phyloP scores from a whole-genome alignment of 2,888 invertebrate genomes.

The Xestobium rufovillosum region DNA sequence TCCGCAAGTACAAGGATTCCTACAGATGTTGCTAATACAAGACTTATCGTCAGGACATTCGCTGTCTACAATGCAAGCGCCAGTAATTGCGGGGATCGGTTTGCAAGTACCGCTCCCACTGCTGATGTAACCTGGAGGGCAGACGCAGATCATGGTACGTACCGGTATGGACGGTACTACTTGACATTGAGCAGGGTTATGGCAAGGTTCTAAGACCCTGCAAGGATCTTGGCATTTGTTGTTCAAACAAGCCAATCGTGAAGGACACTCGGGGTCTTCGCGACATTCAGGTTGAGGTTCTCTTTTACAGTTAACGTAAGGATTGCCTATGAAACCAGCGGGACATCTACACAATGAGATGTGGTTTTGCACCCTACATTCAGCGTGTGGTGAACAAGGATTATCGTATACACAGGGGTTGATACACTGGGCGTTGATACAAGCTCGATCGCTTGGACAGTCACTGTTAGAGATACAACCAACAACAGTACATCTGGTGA shows the following conservation, averaged over 20 bases:
- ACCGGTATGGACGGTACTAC: constrained; percentile 76
- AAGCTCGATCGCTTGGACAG: constrained; percentile 78
- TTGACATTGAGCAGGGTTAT: constrained; percentile 69
- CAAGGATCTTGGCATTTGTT: constrained; percentile 81
- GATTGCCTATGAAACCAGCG: constrained; percentile 67
- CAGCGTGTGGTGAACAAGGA: constrained; percentile 68
- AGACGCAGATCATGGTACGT: constrained; percentile 82
- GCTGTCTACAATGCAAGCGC: constrained; percentile 65
- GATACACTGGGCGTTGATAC: constrained; percentile 77
- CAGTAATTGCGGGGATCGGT: constrained; percentile 57
- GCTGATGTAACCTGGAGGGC: constrained; percentile 81
- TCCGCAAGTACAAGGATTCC: constrained; percentile 80
- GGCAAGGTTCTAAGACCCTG: constrained; percentile 67
- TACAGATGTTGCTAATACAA: constrained; percentile 73
- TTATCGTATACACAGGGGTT: constrained; percentile 75
- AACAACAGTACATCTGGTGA: constrained; percentile 64
- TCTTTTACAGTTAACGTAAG: constrained; percentile 71
- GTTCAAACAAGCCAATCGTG: constrained; percentile 71
- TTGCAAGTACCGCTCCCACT: constrained; percentile 75
- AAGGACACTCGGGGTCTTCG: constrained; percentile 75
- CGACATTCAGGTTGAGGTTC: constrained; percentile 69
- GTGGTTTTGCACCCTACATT: constrained; percentile 76
- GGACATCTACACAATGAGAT: constrained; percentile 81
- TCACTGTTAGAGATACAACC: constrained; percentile 83
- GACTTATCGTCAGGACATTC: constrained; percentile 73